Evolutionary conservation across 1,140 invertebrate species (phyloP), one percentile per base, ranked within the genome.

Genomic region (Apis mellifera): DNA sequence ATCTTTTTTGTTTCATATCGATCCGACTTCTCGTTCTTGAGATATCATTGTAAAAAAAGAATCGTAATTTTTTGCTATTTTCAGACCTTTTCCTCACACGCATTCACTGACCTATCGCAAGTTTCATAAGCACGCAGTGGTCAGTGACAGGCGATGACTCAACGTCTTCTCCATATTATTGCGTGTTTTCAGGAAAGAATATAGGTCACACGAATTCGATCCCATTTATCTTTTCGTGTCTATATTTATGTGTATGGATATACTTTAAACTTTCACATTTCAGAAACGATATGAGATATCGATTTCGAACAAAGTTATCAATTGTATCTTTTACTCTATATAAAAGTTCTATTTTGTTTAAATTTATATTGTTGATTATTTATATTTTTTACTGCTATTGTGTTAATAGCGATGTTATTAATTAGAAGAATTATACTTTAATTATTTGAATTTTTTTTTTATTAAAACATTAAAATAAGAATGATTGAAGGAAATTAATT

Each of bases 1-100:
- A 17, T 1, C 13, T 0, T 4, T 0, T 7, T 3, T 3, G 9
- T 15, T 3, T 19, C 8, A 11, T 21, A 7, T 8, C 3, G 15
- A 76, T 66, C 13, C 1, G 26, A n/a, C 3, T 2, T 1, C 2
- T 3, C 13, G 13, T 54, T 42, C 7, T 19, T 2, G 50, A 66
- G 26, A 42, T 66, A 65, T 66, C 26, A 13, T 54, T 11, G 13
- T 52, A 11, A 8, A 21, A 65, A 76, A 13, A 5, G 1, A 12
- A 23, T 8, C 9, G 4, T 66, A 48, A 32, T 42, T 54, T 54
- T 66, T 54, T 17, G 0, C 1, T 2, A 4, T 11, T 54, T n/a
- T 66, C 7, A 4, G 32, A 69, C 1, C 13, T 48, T 54, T 48
- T 13, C 9, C 13, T n/a, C 54, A 26, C 52, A n/a, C 32, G 7